Base-by-base conservation (phyloP, 2,113 vertebrate species). In the Taxidea taxus region DNA sequence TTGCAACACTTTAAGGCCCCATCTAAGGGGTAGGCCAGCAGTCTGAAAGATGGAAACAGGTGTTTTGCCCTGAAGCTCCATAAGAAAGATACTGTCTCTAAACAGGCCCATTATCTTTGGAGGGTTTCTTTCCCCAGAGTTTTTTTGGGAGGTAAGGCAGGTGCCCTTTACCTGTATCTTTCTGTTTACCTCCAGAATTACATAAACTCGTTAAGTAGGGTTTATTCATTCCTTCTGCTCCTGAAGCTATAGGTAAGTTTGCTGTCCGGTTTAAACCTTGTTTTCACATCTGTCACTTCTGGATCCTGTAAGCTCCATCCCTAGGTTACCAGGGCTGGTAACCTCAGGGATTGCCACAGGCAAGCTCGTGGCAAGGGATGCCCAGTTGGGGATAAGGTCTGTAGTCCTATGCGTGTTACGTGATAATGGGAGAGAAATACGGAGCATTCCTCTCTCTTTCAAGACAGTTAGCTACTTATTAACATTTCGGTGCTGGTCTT, bases 401-500 rank as follows among this genome's bases (percentile, higher is more conserved):
- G 0, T n/a, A 25, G 85, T 74, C 5, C 4, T 34, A 18, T 37
- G 2, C 7, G 0, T 3, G 6, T 54, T 56, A 0, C 58, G 0
- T 44, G 13, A 4, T n/a, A 54, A 34, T 0, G 11, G 85, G 56
- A 85, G 60, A 74, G 44, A 54, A 37, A 51, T 81, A 75, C 13
- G 3, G 42, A 39, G 5, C 29, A 15, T 29, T 60, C 39, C 13
- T 54, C 20, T 85, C 72, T 29, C 66, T 56, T 60, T 49, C 6
- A 39, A 39, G 80, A 54, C 21, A 13, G 51, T 56, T 66, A 84
- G 51, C 31, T 37, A 0, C 62, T 23, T 29, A 27, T 9, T 37
- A 49, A 47, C 66, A 64, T 74, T 82, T 51, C 47, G 62, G 87
- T 64, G 58, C 4, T 3, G 37, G 58, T 29, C 89, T 64, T 83